Evolutionary conservation across 2,113 vertebrate genomes (phyloP).

Genomic region (Tringa solitaria): DNA sequence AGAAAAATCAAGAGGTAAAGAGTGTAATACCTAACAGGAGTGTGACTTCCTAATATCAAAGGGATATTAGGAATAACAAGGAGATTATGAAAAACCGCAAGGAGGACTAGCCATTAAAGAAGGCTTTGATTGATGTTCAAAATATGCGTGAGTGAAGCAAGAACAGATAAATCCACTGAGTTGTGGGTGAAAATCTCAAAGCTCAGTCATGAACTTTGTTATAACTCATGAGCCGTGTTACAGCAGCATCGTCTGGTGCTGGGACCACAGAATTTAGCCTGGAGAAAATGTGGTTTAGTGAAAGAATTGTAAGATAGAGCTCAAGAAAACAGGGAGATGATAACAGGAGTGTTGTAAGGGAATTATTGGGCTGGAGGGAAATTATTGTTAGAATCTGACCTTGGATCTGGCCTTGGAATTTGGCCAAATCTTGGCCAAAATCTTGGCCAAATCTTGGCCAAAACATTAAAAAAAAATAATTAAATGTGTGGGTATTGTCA

Average conservation of each 20-base stretch:
- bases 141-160: neutral
- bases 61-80: neutral
- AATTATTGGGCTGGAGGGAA: neutral
- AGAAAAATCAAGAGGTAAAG: neutral
- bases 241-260: neutral
- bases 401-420: neutral
- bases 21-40: neutral
- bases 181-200: neutral
- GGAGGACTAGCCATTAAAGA: neutral
- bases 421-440: no score
- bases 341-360: neutral
- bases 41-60: neutral
- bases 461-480: neutral
- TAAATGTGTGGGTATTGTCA: neutral
- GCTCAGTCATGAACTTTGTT: neutral
- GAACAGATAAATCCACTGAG: neutral
- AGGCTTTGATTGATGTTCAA: neutral
- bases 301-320: neutral
- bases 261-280: neutral
- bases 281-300: neutral
- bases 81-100: neutral
- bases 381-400: neutral
- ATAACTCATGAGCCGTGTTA: neutral
- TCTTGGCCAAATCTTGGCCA: no score
- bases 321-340: neutral